Conservation (phyloP, 1,140 invertebrate genomes). For the Heterodera schachtii region DNA sequence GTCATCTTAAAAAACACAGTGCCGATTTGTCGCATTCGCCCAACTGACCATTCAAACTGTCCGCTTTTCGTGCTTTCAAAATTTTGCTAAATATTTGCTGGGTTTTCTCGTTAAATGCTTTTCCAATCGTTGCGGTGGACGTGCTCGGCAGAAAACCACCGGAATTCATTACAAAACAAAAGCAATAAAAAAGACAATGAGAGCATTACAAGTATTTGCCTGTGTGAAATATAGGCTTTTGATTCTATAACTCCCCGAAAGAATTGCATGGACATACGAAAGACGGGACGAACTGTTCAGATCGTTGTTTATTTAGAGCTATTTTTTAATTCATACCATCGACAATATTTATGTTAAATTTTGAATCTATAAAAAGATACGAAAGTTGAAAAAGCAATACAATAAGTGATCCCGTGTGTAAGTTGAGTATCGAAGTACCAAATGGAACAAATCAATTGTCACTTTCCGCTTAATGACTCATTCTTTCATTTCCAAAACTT, state of each 20-base stretch:
- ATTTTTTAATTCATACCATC: not conserved
- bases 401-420: too few species aligned
- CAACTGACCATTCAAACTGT: not conserved
- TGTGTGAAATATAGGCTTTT: too few species aligned
- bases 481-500: not conserved
- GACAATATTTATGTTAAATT: too few species aligned
- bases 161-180: not conserved
- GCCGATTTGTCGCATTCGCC: too few species aligned
- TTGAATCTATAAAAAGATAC: too few species aligned
- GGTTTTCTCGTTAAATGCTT: too few species aligned
- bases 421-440: too few species aligned
- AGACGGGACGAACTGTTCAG: slow-evolving; percentile 62
- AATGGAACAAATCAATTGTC: too few species aligned
- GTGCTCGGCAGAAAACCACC: not conserved
- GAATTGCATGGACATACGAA: slow-evolving; percentile 57
- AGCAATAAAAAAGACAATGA: not conserved
- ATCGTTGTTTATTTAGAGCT: slow-evolving; percentile 51
- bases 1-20: not conserved
- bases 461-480: too few species aligned
- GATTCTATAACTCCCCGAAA: slow-evolving; percentile 36
- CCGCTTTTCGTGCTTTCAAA: not conserved
- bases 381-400: too few species aligned
- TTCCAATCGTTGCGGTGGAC: not conserved
- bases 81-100: not conserved
- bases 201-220: too few species aligned